phyloP scores from a whole-genome alignment of 2,113 vertebrate genomes.

The Cepphus grylle region DNA sequence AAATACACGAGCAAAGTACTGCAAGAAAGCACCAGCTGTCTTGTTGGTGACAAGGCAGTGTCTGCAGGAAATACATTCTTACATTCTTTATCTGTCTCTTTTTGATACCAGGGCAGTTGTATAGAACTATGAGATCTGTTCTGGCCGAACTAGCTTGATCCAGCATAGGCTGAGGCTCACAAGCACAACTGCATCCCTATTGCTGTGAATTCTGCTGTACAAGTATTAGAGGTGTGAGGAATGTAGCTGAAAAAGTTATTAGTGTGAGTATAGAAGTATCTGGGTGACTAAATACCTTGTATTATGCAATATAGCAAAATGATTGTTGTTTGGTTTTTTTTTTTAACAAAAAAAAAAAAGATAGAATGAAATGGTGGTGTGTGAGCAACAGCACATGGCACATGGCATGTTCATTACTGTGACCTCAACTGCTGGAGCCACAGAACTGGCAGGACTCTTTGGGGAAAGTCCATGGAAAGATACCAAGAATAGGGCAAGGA shows the following conservation, averaged over 20 bases:
- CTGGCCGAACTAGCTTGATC: background rate
- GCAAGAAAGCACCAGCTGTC: background rate
- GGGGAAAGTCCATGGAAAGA: background rate
- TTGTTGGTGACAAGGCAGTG: background rate
- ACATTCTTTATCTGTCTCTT: background rate
- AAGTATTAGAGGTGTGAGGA: background rate
- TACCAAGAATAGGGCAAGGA: background rate
- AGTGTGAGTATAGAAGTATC: background rate
- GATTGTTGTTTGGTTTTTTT: no score
- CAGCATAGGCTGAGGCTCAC: background rate
- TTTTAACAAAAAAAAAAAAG: background rate
- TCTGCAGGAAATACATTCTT: background rate
- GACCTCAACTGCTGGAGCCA: background rate
- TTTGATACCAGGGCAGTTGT: background rate
- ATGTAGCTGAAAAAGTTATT: background rate
- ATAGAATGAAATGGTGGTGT: background rate
- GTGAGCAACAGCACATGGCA: background rate
- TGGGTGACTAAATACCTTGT: background rate
- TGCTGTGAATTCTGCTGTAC: background rate
- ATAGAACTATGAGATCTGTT: background rate
- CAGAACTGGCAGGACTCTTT: background rate
- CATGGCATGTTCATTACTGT: background rate
- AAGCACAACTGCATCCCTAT: background rate
- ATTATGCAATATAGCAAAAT: background rate
- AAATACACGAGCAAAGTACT: background rate